phyloP scores from a whole-genome alignment of 2,113 vertebrate species.

The Gallinago jamesoni region DNA sequence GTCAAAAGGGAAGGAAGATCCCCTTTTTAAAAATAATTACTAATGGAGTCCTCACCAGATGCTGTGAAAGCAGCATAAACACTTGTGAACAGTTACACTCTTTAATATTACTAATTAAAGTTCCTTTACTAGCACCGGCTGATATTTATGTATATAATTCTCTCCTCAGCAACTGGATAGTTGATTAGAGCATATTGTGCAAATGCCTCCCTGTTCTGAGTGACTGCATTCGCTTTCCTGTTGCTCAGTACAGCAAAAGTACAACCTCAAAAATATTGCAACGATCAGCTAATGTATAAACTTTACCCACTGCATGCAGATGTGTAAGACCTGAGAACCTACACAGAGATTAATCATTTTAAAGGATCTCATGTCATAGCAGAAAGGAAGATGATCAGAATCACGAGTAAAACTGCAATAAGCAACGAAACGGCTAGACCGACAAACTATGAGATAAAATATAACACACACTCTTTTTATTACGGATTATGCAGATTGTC shows the following conservation, averaged over 20 bases:
- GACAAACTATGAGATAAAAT: background rate
- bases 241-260: background rate
- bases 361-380: background rate
- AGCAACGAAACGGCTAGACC: background rate
- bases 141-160: slow-evolving; percentile 49
- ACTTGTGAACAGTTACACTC: background rate
- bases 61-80: background rate
- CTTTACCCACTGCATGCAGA: background rate
- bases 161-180: background rate
- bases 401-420: background rate
- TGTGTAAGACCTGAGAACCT: background rate
- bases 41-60: background rate
- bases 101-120: background rate
- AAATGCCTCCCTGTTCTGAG: slow-evolving; percentile 37
- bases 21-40: background rate
- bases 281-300: background rate
- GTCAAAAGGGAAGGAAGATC: background rate
- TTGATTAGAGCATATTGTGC: background rate
- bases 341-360: background rate
- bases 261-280: background rate
- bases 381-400: background rate
- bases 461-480: background rate
- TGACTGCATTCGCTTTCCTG: slow-evolving; percentile 13
- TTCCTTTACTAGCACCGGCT: slow-evolving; percentile 36
- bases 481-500: slow-evolving; percentile 5